Conservation (phyloP, 2,113 vertebrate species). For the Clinocottus analis region DNA sequence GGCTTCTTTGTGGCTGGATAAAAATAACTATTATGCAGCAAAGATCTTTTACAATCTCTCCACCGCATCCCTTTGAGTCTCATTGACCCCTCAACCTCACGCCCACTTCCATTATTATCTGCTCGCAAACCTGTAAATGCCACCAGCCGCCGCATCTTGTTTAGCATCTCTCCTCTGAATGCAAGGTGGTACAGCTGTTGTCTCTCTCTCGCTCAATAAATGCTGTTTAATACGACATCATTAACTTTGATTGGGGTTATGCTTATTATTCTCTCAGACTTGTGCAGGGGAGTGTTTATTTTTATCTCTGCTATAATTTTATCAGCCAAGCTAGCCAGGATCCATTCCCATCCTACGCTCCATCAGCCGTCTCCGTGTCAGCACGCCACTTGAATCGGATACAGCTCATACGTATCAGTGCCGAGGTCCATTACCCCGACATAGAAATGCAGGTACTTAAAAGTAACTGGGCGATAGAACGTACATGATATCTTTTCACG, state of each 20-base stretch:
- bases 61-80: conserved; percentile 27
- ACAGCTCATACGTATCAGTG: conserved; percentile 48
- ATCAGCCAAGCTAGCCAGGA: conserved; percentile 36
- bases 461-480: conserved; percentile 56
- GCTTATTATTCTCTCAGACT: conserved; percentile 64
- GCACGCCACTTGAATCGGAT: conserved; percentile 55
- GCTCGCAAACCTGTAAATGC: conserved; percentile 59
- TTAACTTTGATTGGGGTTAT: conserved; percentile 75
- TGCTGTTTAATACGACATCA: conserved; percentile 63
- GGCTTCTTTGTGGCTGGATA: background rate
- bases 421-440: conserved; percentile 68
- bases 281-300: conserved; percentile 62
- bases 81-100: conserved; percentile 42
- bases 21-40: conserved; percentile 23
- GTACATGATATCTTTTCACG: conserved; percentile 49
- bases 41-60: conserved; percentile 22
- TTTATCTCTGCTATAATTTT: conserved; percentile 62
- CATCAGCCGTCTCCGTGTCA: conserved; percentile 35
- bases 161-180: conserved; percentile 53
- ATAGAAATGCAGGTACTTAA: conserved; percentile 59
- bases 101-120: conserved; percentile 25
- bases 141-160: conserved; percentile 43
- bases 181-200: conserved; percentile 64
- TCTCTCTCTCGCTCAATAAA: conserved; percentile 67
- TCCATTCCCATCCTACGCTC: conserved; percentile 35